Conservation (phyloP, 35 echinoderm and acorn worm genomes). For the Apostichopus californicus region DNA sequence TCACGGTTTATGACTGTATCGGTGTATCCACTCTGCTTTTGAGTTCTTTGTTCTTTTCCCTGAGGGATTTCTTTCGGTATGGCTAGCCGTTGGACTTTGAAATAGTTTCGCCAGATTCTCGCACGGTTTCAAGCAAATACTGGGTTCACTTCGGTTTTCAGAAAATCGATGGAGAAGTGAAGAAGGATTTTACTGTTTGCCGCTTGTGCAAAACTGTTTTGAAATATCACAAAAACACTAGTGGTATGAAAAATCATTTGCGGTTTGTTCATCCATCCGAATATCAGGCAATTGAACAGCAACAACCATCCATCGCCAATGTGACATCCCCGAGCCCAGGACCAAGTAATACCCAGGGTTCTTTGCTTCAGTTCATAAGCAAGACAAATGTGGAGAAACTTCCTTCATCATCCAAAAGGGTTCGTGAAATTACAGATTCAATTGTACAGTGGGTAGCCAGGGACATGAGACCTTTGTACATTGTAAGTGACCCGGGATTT, state of each 20-base stretch:
- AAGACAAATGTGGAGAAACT: not conserved
- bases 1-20: not conserved
- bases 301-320: conserved; percentile 3
- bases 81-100: conserved; percentile 4
- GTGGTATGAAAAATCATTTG: conserved; percentile 31
- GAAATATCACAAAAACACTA: conserved; percentile 22
- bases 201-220: conserved; percentile 18
- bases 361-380: not conserved
- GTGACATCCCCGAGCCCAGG: not conserved
- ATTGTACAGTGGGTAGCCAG: conserved; percentile 6
- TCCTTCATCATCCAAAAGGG: conserved; percentile 5
- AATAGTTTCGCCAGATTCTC: conserved; percentile 2
- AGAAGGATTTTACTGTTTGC: conserved; percentile 13
- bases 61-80: not conserved
- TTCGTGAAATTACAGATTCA: conserved; percentile 13
- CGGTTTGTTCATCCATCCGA: not conserved
- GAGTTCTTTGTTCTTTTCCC: conserved; percentile 26
- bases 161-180: not conserved
- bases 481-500: conserved; percentile 16
- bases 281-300: not conserved
- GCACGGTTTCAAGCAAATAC: not conserved
- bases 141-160: not conserved
- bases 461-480: conserved; percentile 31
- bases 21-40: not conserved
- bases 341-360: not conserved